Evolutionary conservation across 2,797 vertebrate species (phyloP).

Genomic region (Tapera naevia): DNA sequence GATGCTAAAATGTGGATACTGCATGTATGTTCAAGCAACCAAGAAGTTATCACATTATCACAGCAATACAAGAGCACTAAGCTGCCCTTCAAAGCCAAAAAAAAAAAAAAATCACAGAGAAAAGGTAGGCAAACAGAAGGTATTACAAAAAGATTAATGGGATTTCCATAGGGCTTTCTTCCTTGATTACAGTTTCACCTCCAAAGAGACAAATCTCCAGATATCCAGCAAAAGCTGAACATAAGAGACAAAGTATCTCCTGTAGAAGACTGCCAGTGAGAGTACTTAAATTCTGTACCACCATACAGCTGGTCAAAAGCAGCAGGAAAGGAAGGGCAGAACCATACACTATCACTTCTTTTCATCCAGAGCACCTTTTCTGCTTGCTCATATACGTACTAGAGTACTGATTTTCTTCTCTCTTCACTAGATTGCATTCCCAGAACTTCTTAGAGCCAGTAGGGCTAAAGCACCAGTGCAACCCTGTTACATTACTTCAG

Average conservation of each 20-base stretch:
- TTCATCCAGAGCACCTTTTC: background rate
- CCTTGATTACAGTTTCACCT: background rate
- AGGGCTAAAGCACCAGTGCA: background rate
- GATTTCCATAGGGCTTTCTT: background rate
- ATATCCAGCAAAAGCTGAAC: background rate
- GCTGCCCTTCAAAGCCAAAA: background rate
- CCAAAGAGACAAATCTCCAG: background rate
- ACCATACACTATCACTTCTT: background rate
- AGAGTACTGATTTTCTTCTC: background rate
- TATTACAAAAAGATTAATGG: background rate
- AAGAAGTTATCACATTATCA: background rate
- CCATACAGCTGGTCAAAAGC: background rate
- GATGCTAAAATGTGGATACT: background rate
- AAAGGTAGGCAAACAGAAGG: background rate
- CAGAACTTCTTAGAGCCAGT: background rate
- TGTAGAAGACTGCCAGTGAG: background rate
- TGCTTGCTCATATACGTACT: background rate
- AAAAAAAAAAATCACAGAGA: background rate
- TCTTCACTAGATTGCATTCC: background rate
- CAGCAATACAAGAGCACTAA: background rate
- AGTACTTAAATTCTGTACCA: background rate
- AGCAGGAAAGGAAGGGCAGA: background rate
- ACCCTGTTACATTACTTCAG: background rate
- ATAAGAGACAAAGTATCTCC: background rate
- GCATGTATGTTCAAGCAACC: background rate